Conservation (phyloP, 2,113 vertebrate species). For the Chaetorhynchus papuensis region DNA sequence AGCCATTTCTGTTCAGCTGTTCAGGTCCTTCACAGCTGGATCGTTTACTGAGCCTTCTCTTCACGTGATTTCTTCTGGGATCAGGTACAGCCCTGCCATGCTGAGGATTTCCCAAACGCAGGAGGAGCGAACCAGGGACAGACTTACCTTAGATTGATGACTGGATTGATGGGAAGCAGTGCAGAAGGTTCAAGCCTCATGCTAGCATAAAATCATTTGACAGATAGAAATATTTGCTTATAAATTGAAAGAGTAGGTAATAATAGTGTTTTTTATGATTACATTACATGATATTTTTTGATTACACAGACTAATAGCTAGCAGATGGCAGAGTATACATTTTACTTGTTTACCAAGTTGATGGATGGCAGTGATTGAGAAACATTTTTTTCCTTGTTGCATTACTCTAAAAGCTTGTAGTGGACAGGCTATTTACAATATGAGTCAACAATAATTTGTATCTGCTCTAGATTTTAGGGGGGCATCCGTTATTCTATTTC, state of each 20-base stretch:
- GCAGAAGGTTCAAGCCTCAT: neutral
- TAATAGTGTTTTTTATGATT: conserved; percentile 55
- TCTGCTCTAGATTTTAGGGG: neutral
- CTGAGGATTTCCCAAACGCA: neutral
- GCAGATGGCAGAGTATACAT: conserved; percentile 35
- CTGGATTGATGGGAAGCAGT: neutral
- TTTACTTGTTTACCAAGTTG: conserved; percentile 35
- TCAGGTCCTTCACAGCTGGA: neutral
- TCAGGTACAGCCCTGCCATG: neutral
- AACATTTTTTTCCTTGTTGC: neutral
- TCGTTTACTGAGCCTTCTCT: neutral
- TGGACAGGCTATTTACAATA: conserved; percentile 23
- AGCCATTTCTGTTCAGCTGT: neutral
- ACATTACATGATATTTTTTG: conserved; percentile 48
- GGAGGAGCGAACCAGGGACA: neutral
- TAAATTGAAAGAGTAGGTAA: conserved; percentile 51
- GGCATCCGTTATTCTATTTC: neutral
- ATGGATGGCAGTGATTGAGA: conserved; percentile 46
- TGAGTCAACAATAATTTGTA: conserved; percentile 2
- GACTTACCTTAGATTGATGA: neutral
- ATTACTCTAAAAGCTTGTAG: conserved; percentile 31
- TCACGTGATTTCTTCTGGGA: conserved; percentile 8
- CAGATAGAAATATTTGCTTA: conserved; percentile 52
- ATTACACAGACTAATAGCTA: conserved; percentile 60
- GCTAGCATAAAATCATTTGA: conserved; percentile 34